Conservation (phyloP, 1,140 invertebrate species). For the Armadillidium nasatum region DNA sequence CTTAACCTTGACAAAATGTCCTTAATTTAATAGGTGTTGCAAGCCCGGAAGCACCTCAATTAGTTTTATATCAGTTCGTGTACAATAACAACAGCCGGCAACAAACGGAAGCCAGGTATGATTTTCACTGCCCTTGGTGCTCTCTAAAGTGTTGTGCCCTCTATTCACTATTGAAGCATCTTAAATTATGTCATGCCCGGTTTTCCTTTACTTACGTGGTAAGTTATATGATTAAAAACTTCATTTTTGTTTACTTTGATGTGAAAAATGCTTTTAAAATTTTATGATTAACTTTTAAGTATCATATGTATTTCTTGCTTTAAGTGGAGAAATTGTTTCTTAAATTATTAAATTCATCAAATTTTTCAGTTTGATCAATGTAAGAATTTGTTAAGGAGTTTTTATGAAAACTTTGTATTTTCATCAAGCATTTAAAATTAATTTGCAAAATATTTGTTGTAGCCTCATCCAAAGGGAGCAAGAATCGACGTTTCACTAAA, state of each 20-base stretch:
- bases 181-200: constrained; percentile 86
- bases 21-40: constrained; percentile 29
- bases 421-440: too few relatives aligned
- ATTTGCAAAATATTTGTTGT: constrained; percentile 45
- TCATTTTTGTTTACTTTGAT: too few relatives aligned
- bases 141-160: constrained; percentile 79
- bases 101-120: constrained; percentile 87
- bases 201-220: constrained; percentile 90
- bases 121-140: constrained; percentile 92
- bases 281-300: too few relatives aligned
- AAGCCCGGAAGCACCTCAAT: constrained; percentile 48
- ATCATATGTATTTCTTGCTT: too few relatives aligned
- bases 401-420: too few relatives aligned
- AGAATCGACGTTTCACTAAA: constrained; percentile 92
- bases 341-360: too few relatives aligned
- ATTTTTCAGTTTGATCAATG: too few relatives aligned
- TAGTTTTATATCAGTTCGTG: constrained; percentile 91
- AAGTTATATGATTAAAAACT: constrained; percentile 48
- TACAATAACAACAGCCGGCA: constrained; percentile 92
- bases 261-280: too few relatives aligned
- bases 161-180: constrained; percentile 85
- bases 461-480: constrained; percentile 75
- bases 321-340: too few relatives aligned
- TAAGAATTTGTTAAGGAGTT: too few relatives aligned
- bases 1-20: not conserved